A percentile compares a stretch with the other conserved stretches of the same genome.
phyloP scores from a whole-genome alignment of 2,888 invertebrate species.

The Phrixothrix hirtus region DNA sequence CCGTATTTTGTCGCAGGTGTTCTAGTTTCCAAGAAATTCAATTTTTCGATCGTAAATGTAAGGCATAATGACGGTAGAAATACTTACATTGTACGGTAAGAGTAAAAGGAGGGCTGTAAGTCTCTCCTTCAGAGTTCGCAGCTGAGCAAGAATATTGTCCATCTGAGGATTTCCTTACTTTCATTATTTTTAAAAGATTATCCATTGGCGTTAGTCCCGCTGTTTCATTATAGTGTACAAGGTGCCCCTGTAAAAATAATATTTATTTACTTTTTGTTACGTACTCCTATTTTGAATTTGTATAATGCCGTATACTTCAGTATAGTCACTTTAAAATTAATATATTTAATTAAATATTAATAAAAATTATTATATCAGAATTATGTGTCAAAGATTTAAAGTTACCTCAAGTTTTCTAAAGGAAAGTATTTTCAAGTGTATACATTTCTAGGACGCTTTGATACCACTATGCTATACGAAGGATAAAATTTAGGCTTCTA shows the following conservation, averaged over 20 bases:
- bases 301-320: too few relatives aligned
- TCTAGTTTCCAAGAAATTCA: conserved; percentile 13
- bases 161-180: conserved; percentile 70
- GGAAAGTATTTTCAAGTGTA: too few relatives aligned
- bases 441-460: too few relatives aligned
- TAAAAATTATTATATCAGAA: too few relatives aligned
- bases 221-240: conserved; percentile 67
- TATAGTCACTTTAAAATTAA: too few relatives aligned
- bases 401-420: too few relatives aligned
- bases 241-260: conserved; percentile 61
- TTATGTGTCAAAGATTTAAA: too few relatives aligned
- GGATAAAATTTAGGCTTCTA: too few relatives aligned
- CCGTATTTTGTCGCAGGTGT: conserved; percentile 10
- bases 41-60: conserved; percentile 18
- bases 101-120: conserved; percentile 72
- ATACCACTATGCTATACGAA: too few relatives aligned
- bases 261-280: too few relatives aligned
- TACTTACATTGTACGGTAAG: conserved; percentile 81
- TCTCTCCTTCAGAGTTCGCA: conserved; percentile 78
- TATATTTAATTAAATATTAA: too few relatives aligned
- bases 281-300: too few relatives aligned
- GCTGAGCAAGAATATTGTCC: conserved; percentile 83
- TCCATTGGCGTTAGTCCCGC: conserved; percentile 69
- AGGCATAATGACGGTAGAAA: conserved; percentile 15
- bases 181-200: conserved; percentile 69